These are phyloP conservation scores for Amazona ochrocephala DNA, from an alignment of 2,797 vertebrate species.

Conservation along the genomic window DNA sequence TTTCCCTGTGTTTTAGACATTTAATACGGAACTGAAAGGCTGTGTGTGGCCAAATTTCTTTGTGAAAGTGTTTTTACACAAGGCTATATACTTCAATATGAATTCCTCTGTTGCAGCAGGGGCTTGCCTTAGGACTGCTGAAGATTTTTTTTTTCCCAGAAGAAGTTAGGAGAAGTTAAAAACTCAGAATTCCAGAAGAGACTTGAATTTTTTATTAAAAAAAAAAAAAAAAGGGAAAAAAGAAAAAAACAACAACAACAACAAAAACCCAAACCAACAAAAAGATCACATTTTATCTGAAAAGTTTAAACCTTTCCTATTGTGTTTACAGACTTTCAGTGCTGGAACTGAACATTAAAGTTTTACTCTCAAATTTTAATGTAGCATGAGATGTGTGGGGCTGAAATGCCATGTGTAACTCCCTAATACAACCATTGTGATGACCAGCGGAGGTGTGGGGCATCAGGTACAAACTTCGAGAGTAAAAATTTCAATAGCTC, in stretches of 20 bases:
- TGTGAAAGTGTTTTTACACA: not conserved
- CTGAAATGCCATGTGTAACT: not conserved
- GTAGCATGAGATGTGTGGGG: not conserved
- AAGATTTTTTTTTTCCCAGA: not conserved
- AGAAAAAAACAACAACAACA: too few relatives aligned
- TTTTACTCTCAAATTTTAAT: not conserved
- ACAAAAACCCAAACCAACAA: not conserved
- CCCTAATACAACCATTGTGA: accelerated
- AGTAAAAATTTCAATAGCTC: not conserved
- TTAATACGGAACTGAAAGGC: not conserved
- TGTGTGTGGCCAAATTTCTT: not conserved
- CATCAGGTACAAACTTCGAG: not conserved
- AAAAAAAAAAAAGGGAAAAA: not conserved
- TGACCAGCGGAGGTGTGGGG: not conserved
- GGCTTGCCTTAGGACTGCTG: not conserved
- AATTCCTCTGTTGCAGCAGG: not conserved
- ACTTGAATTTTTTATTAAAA: not conserved
- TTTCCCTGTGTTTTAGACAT: not conserved
- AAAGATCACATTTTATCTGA: not conserved
- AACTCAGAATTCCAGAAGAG: not conserved
- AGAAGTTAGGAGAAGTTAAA: not conserved
- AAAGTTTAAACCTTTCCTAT: not conserved
- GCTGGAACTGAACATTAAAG: not conserved
- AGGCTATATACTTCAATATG: not conserved
- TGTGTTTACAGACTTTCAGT: not conserved